Percentiles rank a stretch among this genome's conserved stretches.
Conservation (phyloP, 1,140 invertebrate genomes). For the Schmidtea mediterranea region DNA sequence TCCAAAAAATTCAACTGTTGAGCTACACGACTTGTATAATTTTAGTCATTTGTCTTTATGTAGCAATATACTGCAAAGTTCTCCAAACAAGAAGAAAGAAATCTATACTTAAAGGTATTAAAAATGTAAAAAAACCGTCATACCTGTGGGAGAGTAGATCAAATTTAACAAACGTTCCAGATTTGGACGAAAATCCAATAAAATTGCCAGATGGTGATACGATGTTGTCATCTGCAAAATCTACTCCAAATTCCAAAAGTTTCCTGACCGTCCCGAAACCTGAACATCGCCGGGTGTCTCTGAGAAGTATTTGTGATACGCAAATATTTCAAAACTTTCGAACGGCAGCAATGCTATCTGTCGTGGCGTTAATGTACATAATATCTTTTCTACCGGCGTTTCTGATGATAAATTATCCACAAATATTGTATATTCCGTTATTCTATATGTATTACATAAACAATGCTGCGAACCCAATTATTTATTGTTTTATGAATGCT, state of each 20-base stretch:
- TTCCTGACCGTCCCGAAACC: neutral
- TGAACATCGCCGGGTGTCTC: neutral
- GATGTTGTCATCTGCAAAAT: neutral
- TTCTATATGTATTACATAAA: conserved; percentile 3
- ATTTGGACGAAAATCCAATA: neutral
- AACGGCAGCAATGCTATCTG: conserved; percentile 2
- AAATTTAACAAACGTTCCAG: neutral
- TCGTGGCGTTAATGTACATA: neutral
- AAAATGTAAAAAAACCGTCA: neutral
- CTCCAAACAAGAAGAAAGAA: too few species aligned
- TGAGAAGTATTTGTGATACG: neutral
- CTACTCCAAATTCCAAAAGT: neutral
- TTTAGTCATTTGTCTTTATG: neutral
- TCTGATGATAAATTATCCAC: neutral
- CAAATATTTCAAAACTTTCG: neutral
- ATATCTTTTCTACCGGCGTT: neutral
- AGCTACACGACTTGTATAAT: neutral
- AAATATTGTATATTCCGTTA: neutral
- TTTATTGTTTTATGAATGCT: conserved; percentile 3
- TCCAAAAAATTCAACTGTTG: neutral
- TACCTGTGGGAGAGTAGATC: neutral
- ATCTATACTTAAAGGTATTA: too few species aligned
- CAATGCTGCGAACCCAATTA: conserved; percentile 3
- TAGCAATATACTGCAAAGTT: too few species aligned
- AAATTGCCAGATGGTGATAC: neutral